These are phyloP conservation scores for Drosophila peninsularis DNA, from an alignment of 2,888 invertebrate species.

Conservation along the genomic window DNA sequence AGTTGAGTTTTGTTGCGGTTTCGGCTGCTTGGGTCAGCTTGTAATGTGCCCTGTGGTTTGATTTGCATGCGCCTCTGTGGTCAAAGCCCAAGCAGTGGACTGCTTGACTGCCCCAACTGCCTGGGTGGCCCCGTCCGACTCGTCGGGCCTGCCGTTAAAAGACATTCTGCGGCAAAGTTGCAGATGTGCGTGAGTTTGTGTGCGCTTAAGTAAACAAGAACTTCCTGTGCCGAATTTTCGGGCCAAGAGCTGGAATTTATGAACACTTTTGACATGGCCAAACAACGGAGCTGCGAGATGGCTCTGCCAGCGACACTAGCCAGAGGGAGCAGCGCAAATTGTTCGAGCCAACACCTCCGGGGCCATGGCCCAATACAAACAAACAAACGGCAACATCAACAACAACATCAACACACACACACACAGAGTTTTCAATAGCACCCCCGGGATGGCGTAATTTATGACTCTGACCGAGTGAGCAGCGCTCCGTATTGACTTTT, in stretches of 20 bases:
- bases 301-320: slow-evolving; percentile 41
- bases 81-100: slow-evolving; percentile 15
- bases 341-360: slow-evolving; percentile 65
- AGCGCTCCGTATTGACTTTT: slow-evolving; percentile 70
- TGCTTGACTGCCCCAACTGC: background rate
- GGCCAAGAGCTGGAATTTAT: slow-evolving; percentile 63
- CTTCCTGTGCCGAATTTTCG: slow-evolving; percentile 74
- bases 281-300: slow-evolving; percentile 28
- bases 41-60: slow-evolving; percentile 71
- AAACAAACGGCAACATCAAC: slow-evolving; percentile 36
- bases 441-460: slow-evolving; percentile 78
- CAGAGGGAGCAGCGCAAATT: slow-evolving; percentile 42
- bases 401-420: slow-evolving; percentile 12
- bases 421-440: slow-evolving; percentile 73
- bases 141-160: slow-evolving; percentile 29
- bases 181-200: slow-evolving; percentile 21
- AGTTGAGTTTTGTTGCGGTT: slow-evolving; percentile 60
- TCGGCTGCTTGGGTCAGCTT: slow-evolving; percentile 67
- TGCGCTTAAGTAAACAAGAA: slow-evolving; percentile 70
- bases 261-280: slow-evolving; percentile 75
- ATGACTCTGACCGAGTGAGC: slow-evolving; percentile 76
- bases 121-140: slow-evolving; percentile 35
- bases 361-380: slow-evolving; percentile 56
- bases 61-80: slow-evolving; percentile 53
- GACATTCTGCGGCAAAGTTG: slow-evolving; percentile 44